Base-by-base conservation (phyloP, 2,888 invertebrate species). In the Pammene aurita region DNA sequence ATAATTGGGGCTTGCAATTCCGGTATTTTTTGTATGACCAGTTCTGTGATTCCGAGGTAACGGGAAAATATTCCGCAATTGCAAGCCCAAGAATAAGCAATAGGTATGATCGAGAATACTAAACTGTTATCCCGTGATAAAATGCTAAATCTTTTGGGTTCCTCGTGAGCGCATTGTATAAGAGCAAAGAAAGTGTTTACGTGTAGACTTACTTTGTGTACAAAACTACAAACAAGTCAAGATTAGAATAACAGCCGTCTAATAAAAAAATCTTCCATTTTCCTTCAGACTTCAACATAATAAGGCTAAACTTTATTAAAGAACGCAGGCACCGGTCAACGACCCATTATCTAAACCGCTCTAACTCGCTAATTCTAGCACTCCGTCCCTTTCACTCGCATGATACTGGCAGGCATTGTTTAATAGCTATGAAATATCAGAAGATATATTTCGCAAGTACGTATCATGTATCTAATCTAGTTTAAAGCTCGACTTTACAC, bases 341-440 rank as follows among this genome's bases (percentile, higher is more conserved):
- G 82, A 76, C 81, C 85, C 77, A 78, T 68, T 57, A 64, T 35
- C 63, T 54, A 44, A 84, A 81, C 83, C 80, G 84, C 80, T 81
- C 77, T 74, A 77, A 72, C 63, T 74, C 72, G 73, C 72, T 72
- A 72, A 74, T 60, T 46, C 66, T 72, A 55, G 75, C 72, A 66
- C 61, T 58, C 72, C 74, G 66, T 81, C 77, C 73, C 76, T 66
- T 65, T 84, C 76, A 52, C 72, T 73, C 70, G 71, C 74, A 62
- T 79, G 80, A 72, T 71, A 74, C 71, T 78, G 79, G 74, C 80
- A 77, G 75, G 75, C 77, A 77, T 78, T 79, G 77, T 78, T 78
- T 67, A 75, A 70, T 72, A 34, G 13, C n/a, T 54, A 54, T 54
- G 54, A 54, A 54, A 54, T 54, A 54, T 54, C 54, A 52, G 52